These are phyloP conservation scores for Clangula hyemalis DNA, from an alignment of 2,797 vertebrate genomes.

Conservation along the genomic window DNA sequence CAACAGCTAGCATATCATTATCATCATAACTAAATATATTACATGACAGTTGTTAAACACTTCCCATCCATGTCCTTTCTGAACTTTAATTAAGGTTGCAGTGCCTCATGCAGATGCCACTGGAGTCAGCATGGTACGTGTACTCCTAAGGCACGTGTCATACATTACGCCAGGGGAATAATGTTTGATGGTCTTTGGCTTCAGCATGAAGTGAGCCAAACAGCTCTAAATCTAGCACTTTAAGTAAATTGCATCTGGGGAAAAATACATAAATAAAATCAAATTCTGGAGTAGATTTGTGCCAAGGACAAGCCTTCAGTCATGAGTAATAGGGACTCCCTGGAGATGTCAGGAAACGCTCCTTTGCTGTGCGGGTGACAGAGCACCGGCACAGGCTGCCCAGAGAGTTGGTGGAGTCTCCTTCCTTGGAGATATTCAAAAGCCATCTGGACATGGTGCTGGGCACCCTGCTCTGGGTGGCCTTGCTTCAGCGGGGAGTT, in stretches of 20 bases:
- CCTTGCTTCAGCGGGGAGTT: not conserved
- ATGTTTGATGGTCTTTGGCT: not conserved
- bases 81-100: not conserved
- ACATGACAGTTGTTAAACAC: not conserved
- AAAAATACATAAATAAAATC: not conserved
- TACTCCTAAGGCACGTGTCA: not conserved
- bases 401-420: no score
- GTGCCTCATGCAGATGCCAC: not conserved
- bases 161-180: not conserved
- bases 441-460: not conserved
- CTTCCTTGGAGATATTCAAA: not conserved
- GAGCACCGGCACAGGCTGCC: not conserved
- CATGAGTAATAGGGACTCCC: not conserved
- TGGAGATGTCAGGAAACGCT: accelerated
- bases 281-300: not conserved
- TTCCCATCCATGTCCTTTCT: not conserved
- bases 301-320: not conserved
- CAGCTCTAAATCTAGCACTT: not conserved
- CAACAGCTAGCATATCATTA: not conserved
- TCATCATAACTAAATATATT: not conserved
- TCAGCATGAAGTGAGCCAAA: not conserved
- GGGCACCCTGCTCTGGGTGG: not conserved
- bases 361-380: not conserved
- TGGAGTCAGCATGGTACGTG: not conserved
- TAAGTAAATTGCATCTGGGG: not conserved